A percentile compares a stretch with the other conserved stretches of the same genome.
Evolutionary conservation across 1,140 invertebrate genomes (phyloP).

Genomic region (Coboldia fuscipes): DNA sequence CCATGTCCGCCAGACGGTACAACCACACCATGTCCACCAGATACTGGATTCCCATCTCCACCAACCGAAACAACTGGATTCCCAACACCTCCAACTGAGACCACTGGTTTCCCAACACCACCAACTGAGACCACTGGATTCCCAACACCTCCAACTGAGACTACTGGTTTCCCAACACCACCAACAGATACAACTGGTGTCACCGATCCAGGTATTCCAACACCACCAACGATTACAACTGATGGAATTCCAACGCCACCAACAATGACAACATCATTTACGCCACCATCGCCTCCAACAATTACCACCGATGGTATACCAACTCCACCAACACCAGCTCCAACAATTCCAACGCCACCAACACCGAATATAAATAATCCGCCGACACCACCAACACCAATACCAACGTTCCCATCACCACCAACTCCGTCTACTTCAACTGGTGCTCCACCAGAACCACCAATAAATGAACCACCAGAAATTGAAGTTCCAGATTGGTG

Average conservation of each 20-base stretch:
- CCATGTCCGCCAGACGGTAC: not conserved
- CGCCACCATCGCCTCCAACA: not conserved
- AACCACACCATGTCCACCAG: conserved; percentile 2
- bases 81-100: not conserved
- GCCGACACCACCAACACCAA: not conserved
- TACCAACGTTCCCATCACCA: conserved; percentile 4
- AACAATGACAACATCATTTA: not conserved
- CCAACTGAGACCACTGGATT: too few relatives aligned
- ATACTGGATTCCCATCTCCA: not conserved
- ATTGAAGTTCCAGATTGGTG: not conserved
- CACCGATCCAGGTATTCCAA: not conserved
- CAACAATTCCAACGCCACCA: conserved; percentile 6
- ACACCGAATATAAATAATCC: conserved; percentile 1
- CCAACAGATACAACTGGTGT: not conserved
- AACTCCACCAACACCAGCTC: not conserved
- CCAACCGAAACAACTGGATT: too few relatives aligned
- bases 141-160: not conserved
- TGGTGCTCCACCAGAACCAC: conserved; percentile 4
- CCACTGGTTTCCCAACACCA: not conserved
- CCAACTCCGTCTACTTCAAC: conserved; percentile 6
- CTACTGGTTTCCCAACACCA: not conserved
- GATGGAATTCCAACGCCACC: not conserved
- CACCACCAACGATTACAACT: not conserved
- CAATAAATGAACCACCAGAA: not conserved
- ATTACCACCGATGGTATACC: not conserved